Base-by-base conservation (phyloP, 1,140 invertebrate species). In the Orius insidiosus region DNA sequence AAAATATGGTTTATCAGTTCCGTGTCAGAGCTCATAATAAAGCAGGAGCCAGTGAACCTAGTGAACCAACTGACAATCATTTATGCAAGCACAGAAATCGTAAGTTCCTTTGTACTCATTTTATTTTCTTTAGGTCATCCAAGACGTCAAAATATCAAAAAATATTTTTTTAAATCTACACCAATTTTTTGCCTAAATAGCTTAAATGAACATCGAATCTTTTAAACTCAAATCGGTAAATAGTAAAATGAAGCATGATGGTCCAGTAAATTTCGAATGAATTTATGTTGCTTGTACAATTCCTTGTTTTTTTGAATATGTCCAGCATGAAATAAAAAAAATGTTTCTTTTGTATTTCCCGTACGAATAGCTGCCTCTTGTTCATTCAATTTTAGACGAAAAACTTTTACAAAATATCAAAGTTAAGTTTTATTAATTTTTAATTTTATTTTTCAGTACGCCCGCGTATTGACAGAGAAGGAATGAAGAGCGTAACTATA, bases 1-100 rank as follows among this genome's bases (percentile, higher is more conserved):
- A 95, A 62, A 89, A 88, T 56, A 85, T 84, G 74, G 72, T 86
- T 2, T 93, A 94, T 61, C 85, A 92, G 60, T 96, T 97, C 67
- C 70, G 92, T 46, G 85, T 95, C 2, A 71, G 75, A 16, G 92
- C 90, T 19, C 78, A 86, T 16, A 96, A 96, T 59, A 94, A 94
- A 62, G 85, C 89, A 48, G 92, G 88, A 44, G 60, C 72, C 10
- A 76, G 84, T 49, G 75, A 80, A 53, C 80, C 90, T n/a, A 93
- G 85, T 51, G 82, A 93, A 57, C 80, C 88, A 3, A 92, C 88
- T 1, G 79, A 85, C 52, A 89, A 87, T 60, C 87, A 94, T 64
- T 64, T 89, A 14, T 90, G 87, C 68, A 95, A 94, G 60, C 85
- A 94, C 54, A 85, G 73, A 61, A 87, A 90, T 60, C 68, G 87